Conservation (phyloP, 2,888 invertebrate genomes). For the Stenotaenia linearis region DNA sequence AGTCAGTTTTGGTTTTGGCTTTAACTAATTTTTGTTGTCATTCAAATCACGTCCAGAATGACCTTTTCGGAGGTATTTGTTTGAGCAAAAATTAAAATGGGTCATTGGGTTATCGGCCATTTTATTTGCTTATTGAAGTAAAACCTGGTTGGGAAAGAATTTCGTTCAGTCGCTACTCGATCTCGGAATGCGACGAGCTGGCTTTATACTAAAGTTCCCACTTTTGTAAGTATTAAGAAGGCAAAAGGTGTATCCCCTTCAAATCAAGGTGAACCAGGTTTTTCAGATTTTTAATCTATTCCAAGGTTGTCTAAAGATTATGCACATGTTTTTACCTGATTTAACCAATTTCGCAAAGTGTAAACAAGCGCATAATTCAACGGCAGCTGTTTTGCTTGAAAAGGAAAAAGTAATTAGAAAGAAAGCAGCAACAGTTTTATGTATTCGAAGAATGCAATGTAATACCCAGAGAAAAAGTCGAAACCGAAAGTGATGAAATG, state of each 20-base stretch:
- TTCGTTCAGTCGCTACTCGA: not conserved
- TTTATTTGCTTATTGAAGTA: conserved; percentile 15
- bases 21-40: not conserved
- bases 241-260: not conserved
- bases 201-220: not conserved
- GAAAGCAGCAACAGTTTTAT: not conserved
- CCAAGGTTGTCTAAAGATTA: conserved; percentile 7
- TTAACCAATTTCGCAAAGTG: not conserved
- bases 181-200: not conserved
- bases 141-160: not conserved
- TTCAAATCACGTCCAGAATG: not conserved
- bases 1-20: too few relatives aligned
- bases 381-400: not conserved
- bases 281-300: not conserved
- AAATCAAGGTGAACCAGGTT: conserved; percentile 10
- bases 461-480: not conserved
- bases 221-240: not conserved
- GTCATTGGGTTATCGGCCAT: conserved; percentile 26
- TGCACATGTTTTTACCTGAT: not conserved
- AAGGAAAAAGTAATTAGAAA: not conserved
- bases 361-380: not conserved
- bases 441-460: not conserved
- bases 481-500: not conserved
- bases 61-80: not conserved
- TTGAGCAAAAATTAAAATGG: conserved; percentile 18